Evolutionary conservation across 2,113 vertebrate species (phyloP).

Genomic region (Ginglymostoma cirratum): DNA sequence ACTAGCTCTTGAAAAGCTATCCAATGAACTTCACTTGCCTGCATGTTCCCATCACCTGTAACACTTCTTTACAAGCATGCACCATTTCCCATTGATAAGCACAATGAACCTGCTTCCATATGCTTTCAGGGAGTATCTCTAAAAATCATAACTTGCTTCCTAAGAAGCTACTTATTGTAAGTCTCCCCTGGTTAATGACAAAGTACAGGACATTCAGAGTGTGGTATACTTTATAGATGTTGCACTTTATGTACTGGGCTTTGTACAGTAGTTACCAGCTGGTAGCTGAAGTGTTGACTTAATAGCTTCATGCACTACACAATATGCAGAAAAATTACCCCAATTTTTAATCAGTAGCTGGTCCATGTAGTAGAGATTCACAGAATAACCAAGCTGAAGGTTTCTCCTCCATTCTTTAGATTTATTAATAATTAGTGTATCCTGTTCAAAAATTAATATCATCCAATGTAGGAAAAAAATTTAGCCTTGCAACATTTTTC

Average conservation of each 20-base stretch:
- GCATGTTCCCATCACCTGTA: neutral
- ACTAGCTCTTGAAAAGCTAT: neutral
- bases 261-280: neutral
- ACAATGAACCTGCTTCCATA: neutral
- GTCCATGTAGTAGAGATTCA: neutral
- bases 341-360: neutral
- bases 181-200: neutral
- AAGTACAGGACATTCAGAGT: neutral
- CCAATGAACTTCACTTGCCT: neutral
- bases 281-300: neutral
- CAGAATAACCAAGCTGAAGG: neutral
- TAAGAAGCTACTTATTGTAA: neutral
- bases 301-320: neutral
- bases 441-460: neutral
- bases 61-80: neutral
- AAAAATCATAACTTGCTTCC: neutral
- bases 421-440: neutral
- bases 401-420: neutral
- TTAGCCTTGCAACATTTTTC: too few species aligned
- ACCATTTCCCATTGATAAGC: neutral
- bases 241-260: too few species aligned
- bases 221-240: neutral
- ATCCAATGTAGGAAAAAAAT: neutral
- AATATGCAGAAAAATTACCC: too few species aligned
- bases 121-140: neutral